Percentiles rank a stretch among this genome's conserved stretches.
Evolutionary conservation across 2,113 vertebrate genomes (phyloP).

Genomic region (Saccopteryx leptura): DNA sequence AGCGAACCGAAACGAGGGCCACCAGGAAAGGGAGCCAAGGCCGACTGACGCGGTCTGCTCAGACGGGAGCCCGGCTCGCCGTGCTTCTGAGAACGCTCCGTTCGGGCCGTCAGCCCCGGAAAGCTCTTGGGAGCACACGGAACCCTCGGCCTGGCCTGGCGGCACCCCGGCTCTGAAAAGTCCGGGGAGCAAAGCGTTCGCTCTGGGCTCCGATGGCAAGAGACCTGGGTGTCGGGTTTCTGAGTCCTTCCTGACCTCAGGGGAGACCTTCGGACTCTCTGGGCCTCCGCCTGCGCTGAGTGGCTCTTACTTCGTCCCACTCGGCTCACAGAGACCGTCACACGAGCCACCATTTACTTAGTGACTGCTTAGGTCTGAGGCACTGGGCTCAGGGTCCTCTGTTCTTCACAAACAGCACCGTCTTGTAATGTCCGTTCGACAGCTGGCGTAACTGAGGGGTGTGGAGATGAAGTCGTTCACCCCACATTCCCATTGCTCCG

Average conservation of each 20-base stretch:
- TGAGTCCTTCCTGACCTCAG: neutral
- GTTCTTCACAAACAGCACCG: neutral
- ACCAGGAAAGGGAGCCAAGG: constrained; percentile 52
- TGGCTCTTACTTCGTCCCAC: neutral
- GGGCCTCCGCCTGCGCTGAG: neutral
- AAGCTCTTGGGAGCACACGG: constrained; percentile 39
- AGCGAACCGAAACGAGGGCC: neutral
- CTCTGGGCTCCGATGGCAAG: neutral
- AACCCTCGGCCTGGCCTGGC: neutral
- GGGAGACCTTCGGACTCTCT: neutral
- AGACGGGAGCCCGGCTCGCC: constrained; percentile 64
- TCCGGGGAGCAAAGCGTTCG: neutral
- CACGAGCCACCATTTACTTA: neutral
- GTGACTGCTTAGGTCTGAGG: neutral
- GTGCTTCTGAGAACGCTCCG: constrained; percentile 48
- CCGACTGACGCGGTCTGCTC: constrained; percentile 42
- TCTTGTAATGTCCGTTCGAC: neutral
- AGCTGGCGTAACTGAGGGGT: neutral
- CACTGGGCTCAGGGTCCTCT: neutral
- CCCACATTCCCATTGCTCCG: neutral
- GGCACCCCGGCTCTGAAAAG: constrained; percentile 41
- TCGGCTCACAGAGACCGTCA: neutral
- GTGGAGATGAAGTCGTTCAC: neutral
- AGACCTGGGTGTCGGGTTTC: neutral
- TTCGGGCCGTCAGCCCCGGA: constrained; percentile 62